phyloP scores from a whole-genome alignment of 1,140 invertebrate species.

The Melanaphis sacchari region DNA sequence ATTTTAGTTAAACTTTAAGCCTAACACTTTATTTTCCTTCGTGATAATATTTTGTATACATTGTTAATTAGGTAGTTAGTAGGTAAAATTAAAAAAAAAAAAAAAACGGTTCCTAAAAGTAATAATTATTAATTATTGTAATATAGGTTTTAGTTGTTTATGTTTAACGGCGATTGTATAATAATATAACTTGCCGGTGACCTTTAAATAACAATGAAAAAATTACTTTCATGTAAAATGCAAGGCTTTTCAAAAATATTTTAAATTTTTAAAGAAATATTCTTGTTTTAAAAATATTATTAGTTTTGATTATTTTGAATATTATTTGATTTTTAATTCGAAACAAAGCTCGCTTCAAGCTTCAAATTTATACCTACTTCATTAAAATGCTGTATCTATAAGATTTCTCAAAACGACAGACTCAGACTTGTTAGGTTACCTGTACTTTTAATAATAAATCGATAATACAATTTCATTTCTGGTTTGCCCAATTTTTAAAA shows the following conservation, averaged over 20 bases:
- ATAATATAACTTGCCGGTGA: background rate
- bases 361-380: background rate
- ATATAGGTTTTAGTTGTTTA: background rate
- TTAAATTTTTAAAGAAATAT: background rate
- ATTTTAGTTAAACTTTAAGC: background rate
- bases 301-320: background rate
- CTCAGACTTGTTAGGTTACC: background rate
- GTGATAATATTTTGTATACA: background rate
- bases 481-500: background rate
- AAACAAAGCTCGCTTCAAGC: background rate
- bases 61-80: background rate
- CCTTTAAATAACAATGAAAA: background rate
- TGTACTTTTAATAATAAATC: background rate
- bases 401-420: background rate
- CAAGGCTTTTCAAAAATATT: background rate
- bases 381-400: background rate
- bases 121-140: background rate
- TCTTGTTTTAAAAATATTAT: background rate
- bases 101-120: background rate
- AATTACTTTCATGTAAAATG: background rate
- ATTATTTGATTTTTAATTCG: background rate
- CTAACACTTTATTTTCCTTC: background rate
- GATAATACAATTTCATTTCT: background rate
- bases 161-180: background rate
- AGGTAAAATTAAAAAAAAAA: background rate